These are phyloP conservation scores for Romanomermis culicivorax DNA, from an alignment of 2,888 invertebrate genomes.

Conservation along the genomic window DNA sequence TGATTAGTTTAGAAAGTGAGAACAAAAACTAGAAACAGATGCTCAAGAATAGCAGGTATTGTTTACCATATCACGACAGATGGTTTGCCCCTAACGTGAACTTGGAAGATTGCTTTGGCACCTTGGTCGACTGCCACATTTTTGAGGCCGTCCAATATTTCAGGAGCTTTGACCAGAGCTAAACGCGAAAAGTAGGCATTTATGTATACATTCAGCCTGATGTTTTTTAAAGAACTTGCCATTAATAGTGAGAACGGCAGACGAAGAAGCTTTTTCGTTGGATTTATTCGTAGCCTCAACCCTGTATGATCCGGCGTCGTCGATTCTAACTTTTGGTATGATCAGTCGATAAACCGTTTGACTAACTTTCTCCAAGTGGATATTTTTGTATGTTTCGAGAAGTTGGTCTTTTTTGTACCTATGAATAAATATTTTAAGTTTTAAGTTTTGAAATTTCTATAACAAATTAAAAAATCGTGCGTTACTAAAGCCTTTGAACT, in stretches of 20 bases:
- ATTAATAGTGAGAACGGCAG: conserved; percentile 40
- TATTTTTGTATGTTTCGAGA: conserved; percentile 39
- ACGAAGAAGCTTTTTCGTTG: conserved; percentile 55
- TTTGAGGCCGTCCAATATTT: conserved; percentile 48
- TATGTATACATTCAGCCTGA: background rate
- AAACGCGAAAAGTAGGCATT: background rate
- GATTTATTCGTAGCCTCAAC: conserved; percentile 48
- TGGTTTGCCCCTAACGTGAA: conserved; percentile 63
- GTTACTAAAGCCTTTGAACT: no score
- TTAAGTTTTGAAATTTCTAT: no score
- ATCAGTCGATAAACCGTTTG: conserved; percentile 31
- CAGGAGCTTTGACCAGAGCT: conserved; percentile 6
- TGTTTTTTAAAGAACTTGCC: background rate
- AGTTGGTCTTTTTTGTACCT: conserved; percentile 56
- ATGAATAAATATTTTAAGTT: no score
- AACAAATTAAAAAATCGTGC: no score
- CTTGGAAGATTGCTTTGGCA: conserved; percentile 55
- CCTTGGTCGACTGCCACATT: conserved; percentile 57
- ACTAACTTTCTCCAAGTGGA: background rate
- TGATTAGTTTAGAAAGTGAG: background rate
- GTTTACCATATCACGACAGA: conserved; percentile 69
- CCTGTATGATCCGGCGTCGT: conserved; percentile 72
- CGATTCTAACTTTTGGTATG: conserved; percentile 41
- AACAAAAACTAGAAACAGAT: background rate
- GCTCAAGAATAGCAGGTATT: background rate